Evolutionary conservation across 2,797 vertebrate species (phyloP), one percentile per base, ranked within the genome.

Genomic region (Babyrousa celebensis): DNA sequence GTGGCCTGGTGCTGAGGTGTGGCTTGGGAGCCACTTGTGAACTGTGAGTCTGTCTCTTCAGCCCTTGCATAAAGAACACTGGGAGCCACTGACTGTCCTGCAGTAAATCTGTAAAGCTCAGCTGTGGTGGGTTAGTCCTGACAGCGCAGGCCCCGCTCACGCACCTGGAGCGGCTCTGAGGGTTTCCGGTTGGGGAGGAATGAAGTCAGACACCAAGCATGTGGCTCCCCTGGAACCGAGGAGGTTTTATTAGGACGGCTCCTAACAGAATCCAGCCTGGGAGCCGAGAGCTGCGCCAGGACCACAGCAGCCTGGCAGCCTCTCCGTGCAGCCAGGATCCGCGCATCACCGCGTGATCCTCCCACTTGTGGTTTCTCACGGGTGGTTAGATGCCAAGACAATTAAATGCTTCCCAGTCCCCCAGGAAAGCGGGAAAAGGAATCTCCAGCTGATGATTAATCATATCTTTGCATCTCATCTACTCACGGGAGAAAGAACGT

Each of bases 141-240:
- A n/a, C 43, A 48, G 43, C 43, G 6, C 6, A 6, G 43, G 43
- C 43, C 43, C 43, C 43, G 9, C 12, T 78, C 5, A 12, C 0
- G 16, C 29, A 1, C 5, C 2, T 0, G 2, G 40, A 8, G 43
- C 16, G 2, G 1, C 18, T 17, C 10, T 21, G 40, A 5, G 1
- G 9, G 2, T 60, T 58, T 18, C 54, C 79, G 25, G 6, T 0
- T 15, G 40, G 63, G 56, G 4, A 62, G 11, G 72, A 25, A 23
- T 1, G 25, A 74, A 40, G 52, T 21, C 40, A 20, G 12, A 52
- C 12, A 82, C 1, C 6, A 62, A 43, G 21, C 21, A 9, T 1
- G 3, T 21, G 48, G 32, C 18, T 40, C 6, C 32, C 10, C 5
- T 65, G 20, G 36, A 52, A 78, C 52, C 48, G 15, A 86, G 23